phyloP scores from a whole-genome alignment of 2,888 invertebrate genomes.

The Drosophila lutescens region DNA sequence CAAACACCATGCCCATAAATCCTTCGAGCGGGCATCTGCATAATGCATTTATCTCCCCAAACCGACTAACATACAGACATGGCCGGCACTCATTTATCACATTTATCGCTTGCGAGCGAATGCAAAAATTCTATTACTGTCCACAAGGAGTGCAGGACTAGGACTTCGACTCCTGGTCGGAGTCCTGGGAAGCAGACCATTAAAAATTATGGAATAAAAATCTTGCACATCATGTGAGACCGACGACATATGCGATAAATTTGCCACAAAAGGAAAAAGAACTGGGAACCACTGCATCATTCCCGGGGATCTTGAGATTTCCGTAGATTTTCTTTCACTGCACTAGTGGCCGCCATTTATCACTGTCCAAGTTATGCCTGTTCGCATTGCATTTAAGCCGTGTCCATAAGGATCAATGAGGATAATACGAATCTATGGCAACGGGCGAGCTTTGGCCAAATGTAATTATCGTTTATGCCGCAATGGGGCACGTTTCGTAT shows the following conservation, averaged over 20 bases:
- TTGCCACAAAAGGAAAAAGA: constrained; percentile 56
- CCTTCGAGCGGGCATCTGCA: constrained; percentile 68
- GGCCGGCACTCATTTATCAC: constrained; percentile 70
- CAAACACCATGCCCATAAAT: constrained; percentile 69
- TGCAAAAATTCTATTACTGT: constrained; percentile 76
- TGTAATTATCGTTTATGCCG: constrained; percentile 74
- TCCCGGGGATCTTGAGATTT: constrained; percentile 54
- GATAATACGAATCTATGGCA: constrained; percentile 68
- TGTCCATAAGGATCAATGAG: constrained; percentile 73
- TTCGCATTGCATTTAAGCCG: constrained; percentile 66
- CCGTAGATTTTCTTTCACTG: constrained; percentile 49
- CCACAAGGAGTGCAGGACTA: constrained; percentile 44
- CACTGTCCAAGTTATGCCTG: constrained; percentile 59
- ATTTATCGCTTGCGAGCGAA: constrained; percentile 73
- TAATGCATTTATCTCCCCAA: constrained; percentile 65
- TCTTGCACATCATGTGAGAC: constrained; percentile 75
- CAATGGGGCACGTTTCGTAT: constrained; percentile 72
- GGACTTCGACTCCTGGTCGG: constrained; percentile 32
- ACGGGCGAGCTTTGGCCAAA: constrained; percentile 44
- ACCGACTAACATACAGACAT: constrained; percentile 26
- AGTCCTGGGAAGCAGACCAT: constrained; percentile 71
- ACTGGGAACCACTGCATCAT: constrained; percentile 40
- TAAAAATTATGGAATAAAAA: constrained; percentile 70
- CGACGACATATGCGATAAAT: constrained; percentile 79
- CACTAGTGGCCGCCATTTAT: constrained; percentile 66